Evolutionary conservation across 2,113 vertebrate species (phyloP), one percentile per base, ranked within the genome.

Genomic region (Lepisosteus oculatus): DNA sequence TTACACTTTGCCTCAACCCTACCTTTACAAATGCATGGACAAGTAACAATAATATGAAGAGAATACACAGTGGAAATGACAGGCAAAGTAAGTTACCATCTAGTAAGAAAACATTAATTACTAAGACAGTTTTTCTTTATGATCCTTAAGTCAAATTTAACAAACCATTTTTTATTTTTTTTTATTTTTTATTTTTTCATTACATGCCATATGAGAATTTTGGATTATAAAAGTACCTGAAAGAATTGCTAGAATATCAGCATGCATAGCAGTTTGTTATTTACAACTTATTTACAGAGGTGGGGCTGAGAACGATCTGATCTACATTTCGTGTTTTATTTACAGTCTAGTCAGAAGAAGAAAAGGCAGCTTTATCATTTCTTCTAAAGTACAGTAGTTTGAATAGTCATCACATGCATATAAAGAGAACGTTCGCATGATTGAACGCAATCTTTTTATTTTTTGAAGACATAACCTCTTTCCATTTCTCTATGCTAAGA

Each of bases 171-270:
- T 51, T 51, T 51, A 51, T 80, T 75, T 86, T 83, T 84, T 79
- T 79, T 78, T 74, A 81, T 79, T 81, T 81, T 83, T 72, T 76
- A 89, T 86, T 93, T 86, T 82, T 79, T 85, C 83, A 89, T 87
- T 92, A 91, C 95, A 97, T 98, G 96, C 97, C 94, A 86, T 87
- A 90, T 88, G 85, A 89, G 83, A 86, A 85, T 90, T 92, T 86
- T 79, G 85, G 90, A 95, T 97, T 97, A 97, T 92, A 95, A 99
- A 98, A 96, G 94, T 97, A 96, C 95, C 95, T 97, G 95, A 98
- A 97, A 90, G 90, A 89, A 97, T 95, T 90, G 91, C 92, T 95
- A 96, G 93, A 93, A 90, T 94, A 91, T 93, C 91, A 93, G 88
- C 96, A 98, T 99, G 96, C 97, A 95, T 93, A 94, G 94, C 83